Percentiles rank a stretch among this genome's conserved stretches.
These are phyloP conservation scores for Cyrtonyx montezumae DNA, from an alignment of 2,113 vertebrate species.

Conservation along the genomic window DNA sequence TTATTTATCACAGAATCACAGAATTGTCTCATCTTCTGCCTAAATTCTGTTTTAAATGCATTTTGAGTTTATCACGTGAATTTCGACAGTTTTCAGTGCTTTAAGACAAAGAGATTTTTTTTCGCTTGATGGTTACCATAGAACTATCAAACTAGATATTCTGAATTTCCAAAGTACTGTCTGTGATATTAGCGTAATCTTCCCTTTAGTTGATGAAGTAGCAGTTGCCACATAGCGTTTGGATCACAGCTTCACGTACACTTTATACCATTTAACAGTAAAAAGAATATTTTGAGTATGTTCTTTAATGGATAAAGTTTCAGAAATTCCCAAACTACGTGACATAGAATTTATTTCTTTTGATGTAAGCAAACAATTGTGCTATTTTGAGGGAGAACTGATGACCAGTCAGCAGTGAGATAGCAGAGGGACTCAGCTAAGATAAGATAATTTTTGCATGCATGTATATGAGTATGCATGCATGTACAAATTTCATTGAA, in stretches of 20 bases:
- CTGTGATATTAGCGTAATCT: background rate
- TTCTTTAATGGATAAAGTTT: background rate
- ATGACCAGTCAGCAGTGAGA: background rate
- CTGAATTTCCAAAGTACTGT: background rate
- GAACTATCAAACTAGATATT: fast-evolving
- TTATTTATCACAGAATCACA: background rate
- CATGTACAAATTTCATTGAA: background rate
- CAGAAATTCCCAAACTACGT: background rate
- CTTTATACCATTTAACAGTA: background rate
- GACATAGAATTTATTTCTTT: background rate
- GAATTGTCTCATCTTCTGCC: background rate
- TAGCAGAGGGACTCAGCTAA: background rate
- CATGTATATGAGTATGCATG: background rate
- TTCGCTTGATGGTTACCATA: background rate
- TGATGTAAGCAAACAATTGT: background rate
- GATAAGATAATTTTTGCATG: background rate
- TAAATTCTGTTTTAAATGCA: background rate
- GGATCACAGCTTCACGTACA: background rate
- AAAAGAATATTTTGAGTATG: background rate
- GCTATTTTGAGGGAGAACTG: background rate
- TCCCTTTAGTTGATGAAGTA: background rate
- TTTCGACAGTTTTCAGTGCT: background rate
- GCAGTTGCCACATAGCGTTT: background rate
- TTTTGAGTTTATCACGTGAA: background rate
- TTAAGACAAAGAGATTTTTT: background rate